These are phyloP conservation scores for Orthonevra nobilis DNA, from an alignment of 2,888 invertebrate genomes.

Conservation along the genomic window DNA sequence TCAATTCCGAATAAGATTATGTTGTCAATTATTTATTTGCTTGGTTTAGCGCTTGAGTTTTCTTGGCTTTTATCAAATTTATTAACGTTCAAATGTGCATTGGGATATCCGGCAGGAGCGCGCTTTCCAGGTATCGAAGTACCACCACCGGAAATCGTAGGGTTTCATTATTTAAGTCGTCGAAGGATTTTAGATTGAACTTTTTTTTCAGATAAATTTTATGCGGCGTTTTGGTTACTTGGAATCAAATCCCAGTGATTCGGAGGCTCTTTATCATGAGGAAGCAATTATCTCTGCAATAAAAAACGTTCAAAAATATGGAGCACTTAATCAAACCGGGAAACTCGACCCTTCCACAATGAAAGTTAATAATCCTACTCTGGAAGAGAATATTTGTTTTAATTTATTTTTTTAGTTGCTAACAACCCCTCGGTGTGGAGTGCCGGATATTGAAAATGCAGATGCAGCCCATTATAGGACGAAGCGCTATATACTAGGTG, in stretches of 20 bases:
- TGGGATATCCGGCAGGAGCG: conserved; percentile 19
- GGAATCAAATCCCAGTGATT: conserved; percentile 80
- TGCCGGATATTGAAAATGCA: conserved; percentile 83
- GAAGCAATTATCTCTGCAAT: conserved; percentile 84
- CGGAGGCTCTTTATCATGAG: conserved; percentile 84
- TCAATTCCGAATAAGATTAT: conserved; percentile 28
- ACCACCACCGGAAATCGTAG: conserved; percentile 74
- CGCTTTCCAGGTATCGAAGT: conserved; percentile 67
- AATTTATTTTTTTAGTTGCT: conserved; percentile 82
- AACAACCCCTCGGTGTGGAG: conserved; percentile 85
- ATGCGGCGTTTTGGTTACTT: conserved; percentile 87
- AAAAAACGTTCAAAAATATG: conserved; percentile 86
- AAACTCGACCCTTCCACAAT: conserved; percentile 84
- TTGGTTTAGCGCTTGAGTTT: neutral
- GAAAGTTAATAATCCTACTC: too few species aligned
- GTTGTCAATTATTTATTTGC: conserved; percentile 8
- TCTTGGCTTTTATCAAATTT: conserved; percentile 2
- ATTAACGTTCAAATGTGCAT: conserved; percentile 4
- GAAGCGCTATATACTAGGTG: conserved; percentile 83
- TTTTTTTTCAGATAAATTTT: conserved; percentile 82
- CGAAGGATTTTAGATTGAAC: neutral
- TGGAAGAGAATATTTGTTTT: too few species aligned
- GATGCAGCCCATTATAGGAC: conserved; percentile 75
- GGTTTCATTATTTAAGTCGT: neutral
- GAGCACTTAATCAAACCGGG: conserved; percentile 86